A percentile compares a stretch with the other conserved stretches of the same genome.
Evolutionary conservation across 2,797 vertebrate genomes (phyloP).

Genomic region (Myotis myotis): DNA sequence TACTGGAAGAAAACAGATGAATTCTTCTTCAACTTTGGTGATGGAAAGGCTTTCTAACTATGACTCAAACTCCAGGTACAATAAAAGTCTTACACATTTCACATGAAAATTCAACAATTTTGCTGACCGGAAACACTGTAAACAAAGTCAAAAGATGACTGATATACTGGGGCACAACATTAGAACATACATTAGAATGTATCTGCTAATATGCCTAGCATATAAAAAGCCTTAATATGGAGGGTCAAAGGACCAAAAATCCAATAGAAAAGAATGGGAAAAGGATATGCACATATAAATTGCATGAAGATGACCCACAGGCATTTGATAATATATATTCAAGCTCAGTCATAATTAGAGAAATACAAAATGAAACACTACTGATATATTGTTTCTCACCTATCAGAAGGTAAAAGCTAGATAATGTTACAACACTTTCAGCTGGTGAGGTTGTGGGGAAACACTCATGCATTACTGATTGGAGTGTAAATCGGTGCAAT

Average conservation of each 20-base stretch:
- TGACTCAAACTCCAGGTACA: not conserved
- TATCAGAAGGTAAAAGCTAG: not conserved
- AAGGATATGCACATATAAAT: not conserved
- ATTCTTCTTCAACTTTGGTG: not conserved
- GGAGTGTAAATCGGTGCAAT: not conserved
- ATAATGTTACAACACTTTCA: not conserved
- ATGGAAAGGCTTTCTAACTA: not conserved
- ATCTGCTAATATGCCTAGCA: not conserved
- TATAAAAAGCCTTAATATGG: not conserved
- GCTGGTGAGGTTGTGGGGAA: not conserved
- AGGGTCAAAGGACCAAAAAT: not conserved
- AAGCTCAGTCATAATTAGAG: not conserved
- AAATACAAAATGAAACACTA: not conserved
- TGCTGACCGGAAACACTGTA: not conserved
- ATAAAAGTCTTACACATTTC: not conserved
- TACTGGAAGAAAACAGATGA: not conserved
- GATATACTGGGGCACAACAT: not conserved
- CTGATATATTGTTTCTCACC: not conserved
- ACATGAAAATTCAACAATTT: not conserved
- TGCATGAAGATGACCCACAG: not conserved
- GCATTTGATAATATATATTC: not conserved
- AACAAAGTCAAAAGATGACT: not conserved
- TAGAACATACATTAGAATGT: not conserved
- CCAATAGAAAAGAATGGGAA: not conserved
- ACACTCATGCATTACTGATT: not conserved